Evolutionary conservation across 2,797 vertebrate genomes (phyloP).

Genomic region (Acanthiza pusilla): DNA sequence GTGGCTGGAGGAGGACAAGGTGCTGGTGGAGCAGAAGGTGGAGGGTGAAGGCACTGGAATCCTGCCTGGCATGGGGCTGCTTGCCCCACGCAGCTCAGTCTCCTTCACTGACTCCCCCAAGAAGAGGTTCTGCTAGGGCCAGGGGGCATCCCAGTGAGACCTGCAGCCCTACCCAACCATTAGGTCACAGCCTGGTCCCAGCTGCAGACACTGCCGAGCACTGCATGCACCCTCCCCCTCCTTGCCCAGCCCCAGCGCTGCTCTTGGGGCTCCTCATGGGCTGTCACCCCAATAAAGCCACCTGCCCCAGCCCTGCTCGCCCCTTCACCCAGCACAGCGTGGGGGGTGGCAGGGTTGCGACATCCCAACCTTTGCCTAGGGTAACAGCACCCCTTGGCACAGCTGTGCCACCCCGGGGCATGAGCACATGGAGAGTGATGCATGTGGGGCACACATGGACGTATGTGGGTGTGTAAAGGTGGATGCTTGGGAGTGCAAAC

Average conservation of each 20-base stretch:
- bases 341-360: background rate
- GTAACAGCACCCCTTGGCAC: background rate
- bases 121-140: background rate
- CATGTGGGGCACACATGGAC: fast-evolving
- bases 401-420: fast-evolving
- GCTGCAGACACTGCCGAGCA: fast-evolving
- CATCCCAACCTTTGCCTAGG: background rate
- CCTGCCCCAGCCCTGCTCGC: fast-evolving
- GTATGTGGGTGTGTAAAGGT: background rate
- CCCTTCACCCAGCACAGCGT: fast-evolving
- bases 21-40: background rate
- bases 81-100: conserved; percentile 3
- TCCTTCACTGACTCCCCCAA: background rate
- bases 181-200: background rate
- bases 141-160: background rate
- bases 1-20: background rate
- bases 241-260: fast-evolving
- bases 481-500: background rate
- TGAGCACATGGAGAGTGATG: fast-evolving
- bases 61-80: background rate
- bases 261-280: fast-evolving
- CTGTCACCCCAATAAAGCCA: background rate
- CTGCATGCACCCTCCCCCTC: fast-evolving
- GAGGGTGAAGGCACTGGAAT: fast-evolving
- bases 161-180: fast-evolving